These are phyloP conservation scores for Cremastinae sp. DNA, from an alignment of 2,888 invertebrate species.

Conservation along the genomic window DNA sequence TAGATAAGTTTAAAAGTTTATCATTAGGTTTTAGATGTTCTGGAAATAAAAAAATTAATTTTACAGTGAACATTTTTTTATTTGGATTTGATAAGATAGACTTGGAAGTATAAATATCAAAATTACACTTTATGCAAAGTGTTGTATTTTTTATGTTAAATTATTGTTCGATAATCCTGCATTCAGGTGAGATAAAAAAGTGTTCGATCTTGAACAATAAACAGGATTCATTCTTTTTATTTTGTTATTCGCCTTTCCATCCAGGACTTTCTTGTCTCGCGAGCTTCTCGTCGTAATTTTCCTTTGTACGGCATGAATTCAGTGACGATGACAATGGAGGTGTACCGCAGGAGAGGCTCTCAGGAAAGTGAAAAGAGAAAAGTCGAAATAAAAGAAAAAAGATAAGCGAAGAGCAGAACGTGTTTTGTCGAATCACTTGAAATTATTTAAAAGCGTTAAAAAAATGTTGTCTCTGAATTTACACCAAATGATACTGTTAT, in stretches of 20 bases:
- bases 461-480: too few relatives aligned
- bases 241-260: not conserved
- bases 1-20: not conserved
- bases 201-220: slow-evolving; percentile 18
- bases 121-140: too few relatives aligned
- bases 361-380: slow-evolving; percentile 4
- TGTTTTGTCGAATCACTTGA: too few relatives aligned
- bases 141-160: too few relatives aligned
- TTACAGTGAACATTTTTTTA: too few relatives aligned
- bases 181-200: not conserved
- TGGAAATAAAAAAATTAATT: too few relatives aligned
- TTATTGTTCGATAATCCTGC: too few relatives aligned
- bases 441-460: too few relatives aligned
- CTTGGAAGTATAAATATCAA: too few relatives aligned
- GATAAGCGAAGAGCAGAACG: slow-evolving; percentile 14
- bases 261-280: slow-evolving; percentile 29
- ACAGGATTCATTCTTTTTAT: not conserved
- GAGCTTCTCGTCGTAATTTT: slow-evolving; percentile 41
- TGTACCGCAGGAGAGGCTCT: slow-evolving; percentile 1
- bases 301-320: slow-evolving; percentile 44
- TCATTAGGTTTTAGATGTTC: too few relatives aligned
- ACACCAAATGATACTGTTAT: too few relatives aligned
- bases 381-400: not conserved
- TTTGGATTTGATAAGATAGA: too few relatives aligned
- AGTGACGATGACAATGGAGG: slow-evolving; percentile 49